Conservation (phyloP, 2,888 invertebrate species). For the Thyatira batis region DNA sequence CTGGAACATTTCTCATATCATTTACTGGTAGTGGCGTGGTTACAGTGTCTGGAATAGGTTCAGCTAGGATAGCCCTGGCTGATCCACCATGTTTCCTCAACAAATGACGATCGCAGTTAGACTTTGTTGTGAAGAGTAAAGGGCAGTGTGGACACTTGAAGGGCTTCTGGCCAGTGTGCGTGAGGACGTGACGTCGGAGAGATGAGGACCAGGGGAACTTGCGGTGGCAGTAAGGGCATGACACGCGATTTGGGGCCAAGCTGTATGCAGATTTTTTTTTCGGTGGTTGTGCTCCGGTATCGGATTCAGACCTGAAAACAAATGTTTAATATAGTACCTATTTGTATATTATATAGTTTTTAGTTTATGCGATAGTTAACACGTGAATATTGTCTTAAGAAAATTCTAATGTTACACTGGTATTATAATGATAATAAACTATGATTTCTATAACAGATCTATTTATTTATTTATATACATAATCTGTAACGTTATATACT, state of each 20-base stretch:
- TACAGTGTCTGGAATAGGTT: constrained; percentile 60
- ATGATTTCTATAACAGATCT: too few relatives aligned
- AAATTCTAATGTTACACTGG: too few relatives aligned
- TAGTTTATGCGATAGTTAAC: too few relatives aligned
- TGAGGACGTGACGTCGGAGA: constrained; percentile 95
- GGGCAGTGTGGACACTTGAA: constrained; percentile 97
- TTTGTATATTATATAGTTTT: too few relatives aligned
- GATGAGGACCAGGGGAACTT: constrained; percentile 99
- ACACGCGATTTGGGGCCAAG: constrained; percentile 95
- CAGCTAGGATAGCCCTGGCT: constrained; percentile 69
- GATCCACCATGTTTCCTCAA: constrained; percentile 89
- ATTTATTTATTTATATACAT: too few relatives aligned
- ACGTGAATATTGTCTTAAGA: too few relatives aligned
- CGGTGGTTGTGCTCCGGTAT: constrained; percentile 79
- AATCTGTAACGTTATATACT: neutral
- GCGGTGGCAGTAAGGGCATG: constrained; percentile 95
- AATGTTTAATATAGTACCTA: too few relatives aligned
- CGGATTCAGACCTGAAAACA: constrained; percentile 85
- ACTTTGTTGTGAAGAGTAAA: constrained; percentile 97
- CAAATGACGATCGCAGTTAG: constrained; percentile 97
- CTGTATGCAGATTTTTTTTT: constrained; percentile 98
- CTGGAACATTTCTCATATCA: constrained; percentile 86
- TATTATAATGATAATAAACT: too few relatives aligned
- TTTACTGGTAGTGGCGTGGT: constrained; percentile 51
- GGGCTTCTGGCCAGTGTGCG: constrained; percentile 98